Percentiles rank a stretch among this genome's conserved stretches.
Evolutionary conservation across 2,113 vertebrate species (phyloP).

Genomic region (Dromas ardeola): DNA sequence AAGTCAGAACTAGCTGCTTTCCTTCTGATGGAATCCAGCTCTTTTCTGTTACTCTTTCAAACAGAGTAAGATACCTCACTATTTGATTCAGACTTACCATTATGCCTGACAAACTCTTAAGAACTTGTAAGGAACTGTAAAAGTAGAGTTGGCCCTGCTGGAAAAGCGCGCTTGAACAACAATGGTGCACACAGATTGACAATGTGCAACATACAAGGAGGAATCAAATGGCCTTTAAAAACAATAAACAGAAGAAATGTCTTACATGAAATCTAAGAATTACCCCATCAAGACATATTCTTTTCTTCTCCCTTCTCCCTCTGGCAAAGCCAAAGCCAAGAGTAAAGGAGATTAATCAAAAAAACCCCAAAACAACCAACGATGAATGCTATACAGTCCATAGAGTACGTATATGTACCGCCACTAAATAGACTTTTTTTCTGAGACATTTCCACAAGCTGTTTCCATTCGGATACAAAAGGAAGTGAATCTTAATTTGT

Average conservation of each 20-base stretch:
- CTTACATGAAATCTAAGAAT: background rate
- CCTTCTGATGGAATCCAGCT: background rate
- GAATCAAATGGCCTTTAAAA: background rate
- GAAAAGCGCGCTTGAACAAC: background rate
- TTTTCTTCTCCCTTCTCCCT: background rate
- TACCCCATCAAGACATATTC: background rate
- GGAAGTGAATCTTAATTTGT: background rate
- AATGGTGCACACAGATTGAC: background rate
- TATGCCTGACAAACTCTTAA: background rate
- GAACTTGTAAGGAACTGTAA: background rate
- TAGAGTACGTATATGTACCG: accelerated
- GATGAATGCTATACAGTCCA: background rate
- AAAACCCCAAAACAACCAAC: background rate
- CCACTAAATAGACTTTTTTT: background rate
- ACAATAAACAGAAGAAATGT: background rate
- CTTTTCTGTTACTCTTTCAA: background rate
- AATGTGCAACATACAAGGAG: background rate
- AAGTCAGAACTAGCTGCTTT: background rate
- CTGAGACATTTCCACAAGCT: background rate
- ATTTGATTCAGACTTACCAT: background rate
- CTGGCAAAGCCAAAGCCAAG: background rate
- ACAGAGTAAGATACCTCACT: background rate
- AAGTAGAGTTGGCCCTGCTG: background rate
- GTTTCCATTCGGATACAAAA: background rate
- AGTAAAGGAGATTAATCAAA: background rate